These are phyloP conservation scores for Leptopterna dolabrata DNA, from an alignment of 2,888 invertebrate species.

Conservation along the genomic window DNA sequence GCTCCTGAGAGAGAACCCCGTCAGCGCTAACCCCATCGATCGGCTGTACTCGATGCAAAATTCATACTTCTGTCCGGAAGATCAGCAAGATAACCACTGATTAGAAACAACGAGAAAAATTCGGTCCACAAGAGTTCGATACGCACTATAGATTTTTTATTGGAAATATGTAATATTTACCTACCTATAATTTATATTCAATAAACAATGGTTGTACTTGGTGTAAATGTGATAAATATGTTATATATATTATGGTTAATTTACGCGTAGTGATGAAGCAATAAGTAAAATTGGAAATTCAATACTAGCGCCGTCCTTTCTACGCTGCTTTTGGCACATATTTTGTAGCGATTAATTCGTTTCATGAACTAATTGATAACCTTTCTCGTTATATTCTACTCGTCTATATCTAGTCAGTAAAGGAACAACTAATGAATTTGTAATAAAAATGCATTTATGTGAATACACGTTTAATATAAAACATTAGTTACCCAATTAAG, in stretches of 20 bases:
- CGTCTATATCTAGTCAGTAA: background rate
- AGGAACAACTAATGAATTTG: background rate
- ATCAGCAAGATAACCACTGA: slow-evolving; percentile 61
- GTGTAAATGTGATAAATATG: background rate
- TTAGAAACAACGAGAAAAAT: background rate
- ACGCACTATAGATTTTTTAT: too few relatives aligned
- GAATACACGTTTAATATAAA: too few relatives aligned
- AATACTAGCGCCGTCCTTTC: too few relatives aligned
- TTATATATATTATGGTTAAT: too few relatives aligned
- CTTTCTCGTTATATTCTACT: background rate
- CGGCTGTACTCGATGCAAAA: slow-evolving; percentile 75
- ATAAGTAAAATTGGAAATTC: too few relatives aligned
- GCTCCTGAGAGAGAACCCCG: background rate
- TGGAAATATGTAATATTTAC: too few relatives aligned
- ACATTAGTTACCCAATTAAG: too few relatives aligned
- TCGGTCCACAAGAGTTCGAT: background rate
- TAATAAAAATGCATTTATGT: background rate
- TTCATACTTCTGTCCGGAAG: slow-evolving; percentile 74
- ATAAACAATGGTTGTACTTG: background rate
- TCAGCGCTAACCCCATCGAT: slow-evolving; percentile 71
- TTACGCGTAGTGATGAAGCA: too few relatives aligned
- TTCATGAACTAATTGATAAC: background rate
- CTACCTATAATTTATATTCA: too few relatives aligned
- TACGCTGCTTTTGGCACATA: too few relatives aligned
- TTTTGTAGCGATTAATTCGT: background rate